A percentile compares a stretch with the other conserved stretches of the same genome.
These are phyloP conservation scores for Nymphalis urticae DNA, from an alignment of 2,888 invertebrate species.

Conservation along the genomic window DNA sequence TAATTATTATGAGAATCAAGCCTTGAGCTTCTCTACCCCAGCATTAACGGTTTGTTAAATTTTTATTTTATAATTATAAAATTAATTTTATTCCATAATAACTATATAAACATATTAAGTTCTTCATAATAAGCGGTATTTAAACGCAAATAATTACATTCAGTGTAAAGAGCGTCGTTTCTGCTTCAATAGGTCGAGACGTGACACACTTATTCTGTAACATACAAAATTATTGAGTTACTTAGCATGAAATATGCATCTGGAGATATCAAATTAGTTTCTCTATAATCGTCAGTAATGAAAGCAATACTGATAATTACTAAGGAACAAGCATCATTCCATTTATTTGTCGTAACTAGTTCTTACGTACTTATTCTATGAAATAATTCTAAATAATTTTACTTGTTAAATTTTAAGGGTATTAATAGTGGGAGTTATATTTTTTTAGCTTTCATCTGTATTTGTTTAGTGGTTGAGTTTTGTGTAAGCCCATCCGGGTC, in stretches of 20 bases:
- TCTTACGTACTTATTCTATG: conserved; percentile 50
- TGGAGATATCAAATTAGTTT: conserved; percentile 9
- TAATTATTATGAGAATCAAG: too few relatives aligned
- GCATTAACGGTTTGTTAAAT: too few relatives aligned
- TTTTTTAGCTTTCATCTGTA: neutral
- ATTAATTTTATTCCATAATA: too few relatives aligned
- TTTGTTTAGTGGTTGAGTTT: too few relatives aligned
- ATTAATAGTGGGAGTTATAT: neutral
- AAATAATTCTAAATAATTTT: neutral
- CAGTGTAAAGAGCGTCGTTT: conserved; percentile 43
- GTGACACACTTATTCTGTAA: conserved; percentile 50
- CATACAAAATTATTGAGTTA: neutral
- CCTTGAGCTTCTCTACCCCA: too few relatives aligned
- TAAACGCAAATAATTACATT: conserved; percentile 69
- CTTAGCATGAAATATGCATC: neutral
- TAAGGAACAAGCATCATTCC: conserved; percentile 41
- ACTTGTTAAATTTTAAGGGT: neutral
- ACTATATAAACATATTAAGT: conserved; percentile 1
- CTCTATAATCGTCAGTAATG: conserved; percentile 61
- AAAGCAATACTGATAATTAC: conserved; percentile 66
- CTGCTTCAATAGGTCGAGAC: conserved; percentile 42
- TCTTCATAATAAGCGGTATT: conserved; percentile 59
- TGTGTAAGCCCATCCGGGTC: too few relatives aligned
- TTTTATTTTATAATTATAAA: neutral
- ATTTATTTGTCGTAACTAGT: conserved; percentile 46